Evolutionary conservation across 2,888 invertebrate species (phyloP).

Genomic region (Drosophila melanosoma): DNA sequence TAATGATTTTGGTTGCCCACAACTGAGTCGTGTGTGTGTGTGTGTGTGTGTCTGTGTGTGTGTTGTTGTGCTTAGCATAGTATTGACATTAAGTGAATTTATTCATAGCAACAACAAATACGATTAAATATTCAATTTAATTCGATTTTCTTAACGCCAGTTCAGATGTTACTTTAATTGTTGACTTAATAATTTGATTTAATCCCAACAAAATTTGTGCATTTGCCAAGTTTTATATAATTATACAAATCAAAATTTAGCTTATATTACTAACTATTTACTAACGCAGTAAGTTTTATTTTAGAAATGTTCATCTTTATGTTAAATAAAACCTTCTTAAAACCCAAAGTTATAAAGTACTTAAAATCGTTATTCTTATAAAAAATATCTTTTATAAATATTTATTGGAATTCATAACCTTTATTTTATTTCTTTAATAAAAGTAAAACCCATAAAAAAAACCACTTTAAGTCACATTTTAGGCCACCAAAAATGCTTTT

Average conservation of each 20-base stretch:
- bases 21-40: conserved; percentile 50
- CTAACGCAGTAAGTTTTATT: not conserved
- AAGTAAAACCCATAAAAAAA: not conserved
- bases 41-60: conserved; percentile 19
- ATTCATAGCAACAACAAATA: conserved; percentile 55
- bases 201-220: conserved; percentile 5
- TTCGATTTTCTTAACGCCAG: conserved; percentile 44
- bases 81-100: conserved; percentile 76
- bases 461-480: not conserved
- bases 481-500: not conserved
- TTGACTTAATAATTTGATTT: conserved; percentile 7
- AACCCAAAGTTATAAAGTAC: not conserved
- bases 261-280: not conserved
- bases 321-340: not conserved
- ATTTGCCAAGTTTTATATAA: not conserved
- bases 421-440: not conserved
- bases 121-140: conserved; percentile 65
- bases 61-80: not conserved
- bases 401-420: not conserved
- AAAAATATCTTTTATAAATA: not conserved
- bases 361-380: not conserved
- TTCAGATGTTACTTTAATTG: conserved; percentile 27
- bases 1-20: conserved; percentile 74
- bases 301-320: not conserved
- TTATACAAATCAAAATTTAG: not conserved